These are phyloP conservation scores for Ceuthmochares aereus DNA, from an alignment of 2,113 vertebrate genomes.

Conservation along the genomic window DNA sequence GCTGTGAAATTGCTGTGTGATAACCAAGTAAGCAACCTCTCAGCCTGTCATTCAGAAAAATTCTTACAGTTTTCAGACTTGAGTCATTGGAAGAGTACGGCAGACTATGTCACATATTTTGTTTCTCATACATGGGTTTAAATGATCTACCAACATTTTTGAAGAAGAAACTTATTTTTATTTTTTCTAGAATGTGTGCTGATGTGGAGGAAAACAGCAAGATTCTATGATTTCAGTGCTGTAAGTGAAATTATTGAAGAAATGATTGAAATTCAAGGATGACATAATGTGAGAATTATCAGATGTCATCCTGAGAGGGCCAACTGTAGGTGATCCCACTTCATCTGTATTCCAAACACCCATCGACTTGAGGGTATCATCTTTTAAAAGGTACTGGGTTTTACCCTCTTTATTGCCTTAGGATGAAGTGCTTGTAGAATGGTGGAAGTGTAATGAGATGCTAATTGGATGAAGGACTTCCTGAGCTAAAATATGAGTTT, in stretches of 20 bases:
- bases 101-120: neutral
- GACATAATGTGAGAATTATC: neutral
- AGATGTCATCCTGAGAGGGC: neutral
- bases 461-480: neutral
- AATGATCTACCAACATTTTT: neutral
- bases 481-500: neutral
- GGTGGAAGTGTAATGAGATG: neutral
- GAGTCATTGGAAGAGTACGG: neutral
- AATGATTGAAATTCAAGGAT: neutral
- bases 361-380: neutral
- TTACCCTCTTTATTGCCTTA: neutral
- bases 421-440: neutral
- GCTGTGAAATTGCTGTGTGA: slow-evolving; percentile 18
- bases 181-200: neutral
- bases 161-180: neutral
- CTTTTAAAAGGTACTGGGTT: neutral
- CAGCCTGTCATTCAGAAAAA: slow-evolving; percentile 32
- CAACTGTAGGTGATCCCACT: neutral
- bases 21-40: slow-evolving; percentile 2
- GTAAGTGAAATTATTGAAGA: neutral
- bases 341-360: neutral
- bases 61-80: slow-evolving; percentile 29
- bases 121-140: slow-evolving; percentile 22
- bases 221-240: neutral
- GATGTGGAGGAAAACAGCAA: neutral